Conservation (phyloP, 2,797 vertebrate species). For the Lacerta agilis region DNA sequence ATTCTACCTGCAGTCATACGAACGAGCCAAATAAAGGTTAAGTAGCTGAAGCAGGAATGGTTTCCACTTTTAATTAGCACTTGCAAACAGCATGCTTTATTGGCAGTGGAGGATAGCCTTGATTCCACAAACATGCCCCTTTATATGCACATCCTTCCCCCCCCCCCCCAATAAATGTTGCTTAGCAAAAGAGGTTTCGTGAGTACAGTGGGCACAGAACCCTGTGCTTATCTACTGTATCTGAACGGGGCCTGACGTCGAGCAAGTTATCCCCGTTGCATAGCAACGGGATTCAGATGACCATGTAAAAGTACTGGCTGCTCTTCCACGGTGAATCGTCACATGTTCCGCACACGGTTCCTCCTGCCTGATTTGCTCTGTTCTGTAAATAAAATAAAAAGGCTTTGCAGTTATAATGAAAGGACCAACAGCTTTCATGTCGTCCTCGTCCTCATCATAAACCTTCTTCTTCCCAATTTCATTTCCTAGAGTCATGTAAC, state of each 20-base stretch:
- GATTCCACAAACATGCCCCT: not conserved
- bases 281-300: slow-evolving; percentile 32
- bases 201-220: not conserved
- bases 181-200: not conserved
- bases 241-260: not conserved
- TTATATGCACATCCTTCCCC: not conserved
- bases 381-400: not conserved
- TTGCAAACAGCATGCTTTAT: not conserved
- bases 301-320: not conserved
- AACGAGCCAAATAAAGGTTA: too few relatives aligned
- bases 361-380: not conserved
- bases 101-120: not conserved
- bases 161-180: not conserved
- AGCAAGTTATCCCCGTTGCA: slow-evolving; percentile 28
- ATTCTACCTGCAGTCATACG: not conserved
- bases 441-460: not conserved
- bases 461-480: not conserved
- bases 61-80: not conserved
- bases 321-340: not conserved
- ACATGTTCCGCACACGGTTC: not conserved
- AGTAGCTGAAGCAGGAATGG: not conserved
- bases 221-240: not conserved
- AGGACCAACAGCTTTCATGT: not conserved
- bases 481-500: not conserved
- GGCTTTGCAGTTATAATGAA: not conserved